Evolutionary conservation across 2,797 vertebrate species (phyloP), one percentile per base, ranked within the genome.

Genomic region (Malurus leucopterus): DNA sequence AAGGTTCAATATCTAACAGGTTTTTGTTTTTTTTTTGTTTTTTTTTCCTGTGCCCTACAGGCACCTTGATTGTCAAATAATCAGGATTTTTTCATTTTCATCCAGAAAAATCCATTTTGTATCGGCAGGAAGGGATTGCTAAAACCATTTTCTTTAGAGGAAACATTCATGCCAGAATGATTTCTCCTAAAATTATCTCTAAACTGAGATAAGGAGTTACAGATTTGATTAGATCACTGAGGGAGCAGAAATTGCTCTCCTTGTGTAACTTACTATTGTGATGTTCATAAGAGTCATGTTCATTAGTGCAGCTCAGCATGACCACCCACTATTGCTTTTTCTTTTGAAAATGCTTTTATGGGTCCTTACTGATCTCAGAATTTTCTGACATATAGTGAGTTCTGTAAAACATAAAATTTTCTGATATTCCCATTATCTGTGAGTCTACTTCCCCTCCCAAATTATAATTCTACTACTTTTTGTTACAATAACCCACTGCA

Each of bases 381-480:
- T 27, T 68, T 85, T 47, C 51, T 61, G 11, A 26, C 24, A 84
- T 81, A 71, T 8, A 46, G 3, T 27, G 38, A 67, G 14, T 61
- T 83, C 8, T 36, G 19, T 29, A 54, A 79, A 43, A 32, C 15
- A 4, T 21, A 65, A 64, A 61, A 41, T 43, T 47, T 87, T 57
- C 36, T 46, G 19, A 11, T 7, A 34, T 57, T 80, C 7, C 11
- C 9, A 7, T 65, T 67, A 43, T 20, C 15, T 46, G 47, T 62
- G 16, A 6, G 14, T 9, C 2, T 61, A 27, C 24, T 3, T 32
- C 11, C 3, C 4, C 6, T 1, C 13, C 4, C 3, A 30, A 24
- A 30, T 69, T 34, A 22, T 40, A 54, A 55, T 69, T 40, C 5
- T 63, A 2, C 3, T 46, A 14, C 12, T 22, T 50, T 63, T 73